A percentile compares a stretch with the other conserved stretches of the same genome.
These are phyloP conservation scores for Rhizomys pruinosus DNA, from an alignment of 2,113 vertebrate genomes.

Conservation along the genomic window DNA sequence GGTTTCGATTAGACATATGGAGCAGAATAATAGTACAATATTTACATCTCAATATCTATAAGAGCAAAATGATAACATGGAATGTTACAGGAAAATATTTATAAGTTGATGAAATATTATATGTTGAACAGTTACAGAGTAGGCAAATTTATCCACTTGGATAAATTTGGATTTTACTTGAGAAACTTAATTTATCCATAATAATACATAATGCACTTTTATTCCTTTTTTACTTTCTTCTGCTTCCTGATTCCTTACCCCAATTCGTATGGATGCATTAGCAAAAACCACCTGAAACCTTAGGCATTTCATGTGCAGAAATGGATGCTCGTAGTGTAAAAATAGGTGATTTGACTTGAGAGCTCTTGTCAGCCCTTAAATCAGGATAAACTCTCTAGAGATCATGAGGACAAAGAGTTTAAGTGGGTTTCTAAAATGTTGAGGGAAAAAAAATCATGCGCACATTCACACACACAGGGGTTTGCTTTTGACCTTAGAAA, in stretches of 20 bases:
- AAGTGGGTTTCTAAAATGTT: constrained; percentile 41
- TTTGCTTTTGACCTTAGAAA: constrained; percentile 60
- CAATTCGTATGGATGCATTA: not conserved
- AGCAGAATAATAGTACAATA: too few relatives aligned
- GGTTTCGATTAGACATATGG: too few relatives aligned
- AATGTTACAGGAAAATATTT: not conserved
- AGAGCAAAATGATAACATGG: not conserved
- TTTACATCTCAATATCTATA: too few relatives aligned
- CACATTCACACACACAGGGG: not conserved
- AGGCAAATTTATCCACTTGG: not conserved
- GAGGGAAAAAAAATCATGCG: not conserved
- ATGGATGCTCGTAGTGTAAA: not conserved
- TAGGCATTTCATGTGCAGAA: not conserved
- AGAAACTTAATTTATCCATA: not conserved
- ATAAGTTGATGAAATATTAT: not conserved
- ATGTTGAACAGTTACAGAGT: not conserved
- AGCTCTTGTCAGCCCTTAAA: constrained; percentile 26
- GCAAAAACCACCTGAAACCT: constrained; percentile 27
- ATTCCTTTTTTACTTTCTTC: too few relatives aligned
- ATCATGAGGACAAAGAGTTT: constrained; percentile 10
- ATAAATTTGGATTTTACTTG: not conserved
- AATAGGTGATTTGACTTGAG: constrained; percentile 11
- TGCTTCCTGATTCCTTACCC: not conserved
- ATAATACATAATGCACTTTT: not conserved
- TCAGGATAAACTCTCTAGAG: constrained; percentile 16